phyloP scores from a whole-genome alignment of 2,113 vertebrate genomes.

The Callospermophilus lateralis region DNA sequence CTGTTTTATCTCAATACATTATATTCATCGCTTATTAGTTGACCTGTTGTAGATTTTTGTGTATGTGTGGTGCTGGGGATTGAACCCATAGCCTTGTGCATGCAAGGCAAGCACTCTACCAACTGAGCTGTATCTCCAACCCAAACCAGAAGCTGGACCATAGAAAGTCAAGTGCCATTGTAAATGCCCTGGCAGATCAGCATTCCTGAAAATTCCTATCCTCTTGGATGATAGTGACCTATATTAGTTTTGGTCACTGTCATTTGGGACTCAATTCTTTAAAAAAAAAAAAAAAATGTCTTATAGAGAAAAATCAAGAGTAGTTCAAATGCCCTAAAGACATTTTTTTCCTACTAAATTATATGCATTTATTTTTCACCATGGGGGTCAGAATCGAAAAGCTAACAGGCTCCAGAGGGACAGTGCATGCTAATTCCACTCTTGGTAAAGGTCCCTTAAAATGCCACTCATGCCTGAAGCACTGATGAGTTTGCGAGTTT shows the following conservation, averaged over 20 bases:
- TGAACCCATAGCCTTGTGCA: too few relatives aligned
- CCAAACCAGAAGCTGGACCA: background rate
- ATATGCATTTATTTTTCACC: constrained; percentile 78
- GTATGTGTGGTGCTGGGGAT: too few relatives aligned
- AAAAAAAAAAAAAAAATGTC: constrained; percentile 55
- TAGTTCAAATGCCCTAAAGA: constrained; percentile 81
- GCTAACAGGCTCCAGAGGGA: constrained; percentile 87
- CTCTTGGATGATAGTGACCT: background rate
- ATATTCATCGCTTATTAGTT: background rate
- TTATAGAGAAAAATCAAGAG: constrained; percentile 69
- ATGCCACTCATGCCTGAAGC: constrained; percentile 80
- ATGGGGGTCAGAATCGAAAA: constrained; percentile 78
- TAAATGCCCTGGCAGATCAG: background rate
- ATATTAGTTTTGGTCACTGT: constrained; percentile 55
- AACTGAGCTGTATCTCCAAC: too few relatives aligned
- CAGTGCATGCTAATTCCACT: constrained; percentile 83
- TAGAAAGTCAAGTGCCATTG: background rate
- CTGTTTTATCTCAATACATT: background rate
- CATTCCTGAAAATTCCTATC: background rate
- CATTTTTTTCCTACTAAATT: constrained; percentile 77
- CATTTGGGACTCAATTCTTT: background rate
- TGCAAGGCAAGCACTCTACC: too few relatives aligned
- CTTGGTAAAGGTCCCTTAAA: constrained; percentile 84
- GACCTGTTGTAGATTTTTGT: background rate
- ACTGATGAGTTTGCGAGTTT: constrained; percentile 78